Evolutionary conservation across 2,888 invertebrate species (phyloP).

Genomic region (Lasioglossum marginatum): DNA sequence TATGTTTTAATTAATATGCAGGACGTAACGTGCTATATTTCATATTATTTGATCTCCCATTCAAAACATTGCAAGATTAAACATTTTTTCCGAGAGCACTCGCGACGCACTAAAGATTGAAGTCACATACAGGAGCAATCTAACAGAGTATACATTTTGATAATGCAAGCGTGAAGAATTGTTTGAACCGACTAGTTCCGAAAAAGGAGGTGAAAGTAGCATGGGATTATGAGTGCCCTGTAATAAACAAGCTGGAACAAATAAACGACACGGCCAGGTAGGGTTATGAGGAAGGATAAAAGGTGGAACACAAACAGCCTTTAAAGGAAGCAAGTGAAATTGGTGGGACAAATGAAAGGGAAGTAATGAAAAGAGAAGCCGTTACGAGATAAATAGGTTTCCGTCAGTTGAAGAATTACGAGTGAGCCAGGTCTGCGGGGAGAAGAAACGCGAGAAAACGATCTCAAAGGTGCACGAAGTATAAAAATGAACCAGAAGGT

Average conservation of each 20-base stretch:
- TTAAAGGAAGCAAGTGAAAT: slow-evolving; percentile 26
- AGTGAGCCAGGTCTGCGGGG: background rate
- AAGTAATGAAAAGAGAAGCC: background rate
- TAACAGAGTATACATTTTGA: background rate
- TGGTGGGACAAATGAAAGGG: slow-evolving; percentile 24
- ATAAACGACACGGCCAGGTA: background rate
- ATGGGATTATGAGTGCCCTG: background rate
- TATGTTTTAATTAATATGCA: background rate
- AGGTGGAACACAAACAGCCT: background rate
- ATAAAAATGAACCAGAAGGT: background rate
- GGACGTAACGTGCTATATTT: background rate
- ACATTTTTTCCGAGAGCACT: background rate
- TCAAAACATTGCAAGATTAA: background rate
- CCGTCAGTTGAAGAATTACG: slow-evolving; percentile 29
- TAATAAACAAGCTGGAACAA: slow-evolving; percentile 18
- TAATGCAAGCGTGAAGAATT: background rate
- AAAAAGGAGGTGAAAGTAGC: background rate
- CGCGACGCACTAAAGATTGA: background rate
- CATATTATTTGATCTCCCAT: background rate
- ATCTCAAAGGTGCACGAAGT: background rate
- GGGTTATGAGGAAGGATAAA: slow-evolving; percentile 13
- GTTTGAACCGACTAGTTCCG: background rate
- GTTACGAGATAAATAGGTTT: slow-evolving; percentile 24
- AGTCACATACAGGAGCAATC: background rate
- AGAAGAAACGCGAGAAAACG: slow-evolving; percentile 1